These are phyloP conservation scores for Taenioides sp. DNA, from an alignment of 2,797 vertebrate species.

Conservation along the genomic window DNA sequence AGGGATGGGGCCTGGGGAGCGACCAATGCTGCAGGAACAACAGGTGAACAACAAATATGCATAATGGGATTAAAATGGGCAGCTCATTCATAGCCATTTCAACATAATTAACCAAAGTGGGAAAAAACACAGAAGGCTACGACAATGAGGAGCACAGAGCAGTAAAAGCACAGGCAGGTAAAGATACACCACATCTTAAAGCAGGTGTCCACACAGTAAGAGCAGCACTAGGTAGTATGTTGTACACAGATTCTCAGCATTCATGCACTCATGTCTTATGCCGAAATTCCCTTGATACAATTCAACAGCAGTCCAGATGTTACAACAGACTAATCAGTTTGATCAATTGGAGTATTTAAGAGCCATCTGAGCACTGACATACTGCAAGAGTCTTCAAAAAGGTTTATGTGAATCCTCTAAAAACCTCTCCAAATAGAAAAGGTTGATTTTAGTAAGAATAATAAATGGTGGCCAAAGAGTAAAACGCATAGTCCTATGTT, in stretches of 20 bases:
- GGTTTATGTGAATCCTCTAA: constrained; percentile 35
- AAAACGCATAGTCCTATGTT: constrained; percentile 71
- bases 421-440: constrained; percentile 61
- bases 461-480: constrained; percentile 73
- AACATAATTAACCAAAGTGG: constrained; percentile 85
- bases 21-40: constrained; percentile 61
- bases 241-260: constrained; percentile 88
- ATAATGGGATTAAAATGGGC: constrained; percentile 86
- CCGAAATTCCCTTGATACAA: constrained; percentile 64
- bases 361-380: constrained; percentile 56
- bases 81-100: constrained; percentile 80
- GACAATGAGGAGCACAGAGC: constrained; percentile 87
- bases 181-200: constrained; percentile 88
- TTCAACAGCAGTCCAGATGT: constrained; percentile 64
- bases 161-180: constrained; percentile 88
- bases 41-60: constrained; percentile 86
- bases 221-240: constrained; percentile 88
- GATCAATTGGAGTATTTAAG: constrained; percentile 44
- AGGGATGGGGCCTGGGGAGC: constrained; percentile 24
- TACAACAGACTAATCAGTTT: constrained; percentile 46
- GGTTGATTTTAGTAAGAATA: constrained; percentile 40
- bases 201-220: constrained; percentile 86
- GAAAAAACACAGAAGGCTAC: constrained; percentile 89
- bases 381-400: constrained; percentile 46
- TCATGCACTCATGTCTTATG: constrained; percentile 69